Evolutionary conservation across 2,888 invertebrate species (phyloP), one percentile per base, ranked within the genome.

Genomic region (Tachina fera): DNA sequence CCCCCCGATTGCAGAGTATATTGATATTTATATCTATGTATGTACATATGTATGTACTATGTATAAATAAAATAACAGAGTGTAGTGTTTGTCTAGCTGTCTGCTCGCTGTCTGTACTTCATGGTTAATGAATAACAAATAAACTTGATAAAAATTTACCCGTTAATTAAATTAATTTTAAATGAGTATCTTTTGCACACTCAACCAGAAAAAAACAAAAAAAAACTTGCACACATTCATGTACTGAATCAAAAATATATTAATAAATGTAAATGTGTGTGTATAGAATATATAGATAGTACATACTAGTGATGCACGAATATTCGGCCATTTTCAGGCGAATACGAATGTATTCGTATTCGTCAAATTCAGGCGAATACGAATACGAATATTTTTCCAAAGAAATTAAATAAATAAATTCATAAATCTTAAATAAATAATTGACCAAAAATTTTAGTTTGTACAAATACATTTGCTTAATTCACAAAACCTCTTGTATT

Each of bases 101-200:
- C 86, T 86, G 76, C 79, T 71, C 39, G 76, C 79, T 83, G 86
- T 80, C 83, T 83, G 83, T 72, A 63, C 68, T 86, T 80, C 72
- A 86, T 76, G 79, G 83, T 80, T 86, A 86, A 86, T 86, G 83
- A 86, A 86, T 86, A 86, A 72, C 83, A 86, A 86, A 86, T 86
- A 86, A 83, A 86, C 83, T 86, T 80, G 86, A 75, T 83, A 80
- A 76, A 86, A 83, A 83, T 86, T 72, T 80, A 72, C 47, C 79
- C 86, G 83, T 86, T 86, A 86, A 86, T 86, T 86, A 86, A 86
- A 86, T 86, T 86, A 86, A 86, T 86, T 76, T 83, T 83, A 86
- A 86, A 86, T 86, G 86, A 86, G 86, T 86, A 86, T 86, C 79
- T 83, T 76, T 86, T 83, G 79, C 76, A 79, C 75, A 61, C 39